Percentiles rank a stretch among this genome's conserved stretches.
Conservation (phyloP, 2,797 vertebrate species). For the Myotis vivesi region DNA sequence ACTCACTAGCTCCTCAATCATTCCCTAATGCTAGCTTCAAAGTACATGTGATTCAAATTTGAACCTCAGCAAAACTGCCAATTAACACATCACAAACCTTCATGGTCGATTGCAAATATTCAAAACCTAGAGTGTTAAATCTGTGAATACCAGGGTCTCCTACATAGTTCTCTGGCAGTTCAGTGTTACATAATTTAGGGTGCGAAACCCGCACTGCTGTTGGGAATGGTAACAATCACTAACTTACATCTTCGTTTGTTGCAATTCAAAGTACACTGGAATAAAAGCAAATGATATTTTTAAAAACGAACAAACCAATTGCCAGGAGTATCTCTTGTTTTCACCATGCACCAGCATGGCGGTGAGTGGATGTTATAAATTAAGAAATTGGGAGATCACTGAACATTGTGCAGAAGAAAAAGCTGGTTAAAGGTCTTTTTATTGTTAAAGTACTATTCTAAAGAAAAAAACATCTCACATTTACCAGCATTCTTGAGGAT, state of each 20-base stretch:
- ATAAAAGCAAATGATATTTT: slow-evolving; percentile 42
- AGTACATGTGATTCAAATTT: slow-evolving; percentile 81
- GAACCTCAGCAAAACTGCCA: slow-evolving; percentile 80
- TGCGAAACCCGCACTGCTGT: slow-evolving; percentile 67
- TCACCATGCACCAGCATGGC: background rate
- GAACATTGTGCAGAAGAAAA: slow-evolving; percentile 50
- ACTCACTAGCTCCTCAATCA: slow-evolving; percentile 51
- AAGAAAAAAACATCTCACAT: slow-evolving; percentile 55
- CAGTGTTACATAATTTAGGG: slow-evolving; percentile 74
- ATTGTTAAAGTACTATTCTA: background rate
- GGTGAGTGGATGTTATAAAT: background rate
- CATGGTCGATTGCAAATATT: slow-evolving; percentile 81
- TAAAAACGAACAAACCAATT: background rate
- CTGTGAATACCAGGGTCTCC: slow-evolving; percentile 72
- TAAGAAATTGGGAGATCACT: background rate
- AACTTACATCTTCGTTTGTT: slow-evolving; percentile 65
- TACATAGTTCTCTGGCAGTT: slow-evolving; percentile 71
- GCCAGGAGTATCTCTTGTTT: background rate
- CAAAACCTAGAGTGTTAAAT: slow-evolving; percentile 80
- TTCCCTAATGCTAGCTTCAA: slow-evolving; percentile 68
- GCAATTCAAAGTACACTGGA: slow-evolving; percentile 20
- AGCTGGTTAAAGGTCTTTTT: slow-evolving; percentile 30
- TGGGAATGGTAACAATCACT: slow-evolving; percentile 58
- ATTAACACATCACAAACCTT: slow-evolving; percentile 82
- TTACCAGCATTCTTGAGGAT: slow-evolving; percentile 70